These are phyloP conservation scores for Brevimyrus niger DNA, from an alignment of 2,113 vertebrate genomes.

Conservation along the genomic window DNA sequence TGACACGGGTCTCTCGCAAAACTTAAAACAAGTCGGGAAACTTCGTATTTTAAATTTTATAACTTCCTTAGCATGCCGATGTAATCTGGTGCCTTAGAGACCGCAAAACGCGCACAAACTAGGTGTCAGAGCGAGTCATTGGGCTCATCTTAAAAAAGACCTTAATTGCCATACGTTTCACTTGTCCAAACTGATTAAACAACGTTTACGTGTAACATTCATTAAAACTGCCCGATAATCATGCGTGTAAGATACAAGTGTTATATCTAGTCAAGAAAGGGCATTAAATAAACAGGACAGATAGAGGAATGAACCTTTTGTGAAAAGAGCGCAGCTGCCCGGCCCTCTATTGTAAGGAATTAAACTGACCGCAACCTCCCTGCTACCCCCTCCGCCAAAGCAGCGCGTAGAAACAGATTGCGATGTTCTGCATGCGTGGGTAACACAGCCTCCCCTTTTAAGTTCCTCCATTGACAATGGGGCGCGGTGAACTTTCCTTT, in stretches of 20 bases:
- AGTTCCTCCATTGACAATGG: conserved; percentile 57
- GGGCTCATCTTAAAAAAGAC: background rate
- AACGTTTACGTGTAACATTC: conserved; percentile 49
- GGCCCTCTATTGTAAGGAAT: conserved; percentile 69
- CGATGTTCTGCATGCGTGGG: conserved; percentile 74
- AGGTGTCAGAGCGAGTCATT: background rate
- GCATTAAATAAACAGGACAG: conserved; percentile 80
- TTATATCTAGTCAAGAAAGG: conserved; percentile 62
- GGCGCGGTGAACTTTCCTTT: conserved; percentile 65
- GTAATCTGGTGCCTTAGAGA: conserved; percentile 5
- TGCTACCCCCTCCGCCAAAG: conserved; percentile 65
- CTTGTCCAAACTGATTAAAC: conserved; percentile 15
- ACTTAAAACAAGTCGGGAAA: background rate
- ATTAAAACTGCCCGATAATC: conserved; percentile 67
- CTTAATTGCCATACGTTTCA: conserved; percentile 3
- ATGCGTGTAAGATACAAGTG: conserved; percentile 57
- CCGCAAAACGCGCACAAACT: background rate
- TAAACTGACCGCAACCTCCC: conserved; percentile 75
- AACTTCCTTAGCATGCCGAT: background rate
- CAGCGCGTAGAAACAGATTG: conserved; percentile 76
- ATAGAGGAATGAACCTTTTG: conserved; percentile 76
- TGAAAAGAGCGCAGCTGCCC: conserved; percentile 74
- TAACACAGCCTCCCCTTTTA: conserved; percentile 62
- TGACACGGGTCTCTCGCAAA: background rate
- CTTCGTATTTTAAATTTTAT: background rate